phyloP scores from a whole-genome alignment of 2,888 invertebrate species.

The Drosophila rellima region DNA sequence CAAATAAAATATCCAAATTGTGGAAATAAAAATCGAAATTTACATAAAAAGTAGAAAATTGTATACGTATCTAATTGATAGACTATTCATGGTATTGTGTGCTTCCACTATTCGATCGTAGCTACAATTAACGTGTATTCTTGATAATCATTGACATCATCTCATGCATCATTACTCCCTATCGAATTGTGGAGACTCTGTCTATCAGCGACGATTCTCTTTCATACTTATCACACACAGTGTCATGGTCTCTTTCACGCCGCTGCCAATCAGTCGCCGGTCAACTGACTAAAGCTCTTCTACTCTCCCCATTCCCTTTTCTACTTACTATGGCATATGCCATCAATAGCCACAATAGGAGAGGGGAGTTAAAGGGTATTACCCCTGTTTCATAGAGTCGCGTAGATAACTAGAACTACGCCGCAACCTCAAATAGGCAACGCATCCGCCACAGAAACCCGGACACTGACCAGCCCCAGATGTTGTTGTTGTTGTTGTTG shows the following conservation, averaged over 20 bases:
- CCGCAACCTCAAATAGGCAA: conserved; percentile 75
- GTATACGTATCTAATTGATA: not conserved
- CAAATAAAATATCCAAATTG: not conserved
- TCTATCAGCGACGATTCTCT: conserved; percentile 20
- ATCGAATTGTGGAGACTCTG: conserved; percentile 13
- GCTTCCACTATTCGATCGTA: not conserved
- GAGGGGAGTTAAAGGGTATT: not conserved
- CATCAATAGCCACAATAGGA: conserved; percentile 13
- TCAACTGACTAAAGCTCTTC: conserved; percentile 29
- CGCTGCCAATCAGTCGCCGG: conserved; percentile 51
- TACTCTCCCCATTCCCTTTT: not conserved
- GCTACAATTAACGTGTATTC: conserved; percentile 14
- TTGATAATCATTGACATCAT: conserved; percentile 24
- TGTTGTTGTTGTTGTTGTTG: conserved; percentile 25
- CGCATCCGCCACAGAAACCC: conserved; percentile 58
- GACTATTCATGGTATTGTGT: not conserved
- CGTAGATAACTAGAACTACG: conserved; percentile 65
- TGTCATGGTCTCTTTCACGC: conserved; percentile 44
- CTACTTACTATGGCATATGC: not conserved
- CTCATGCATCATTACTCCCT: conserved; percentile 10
- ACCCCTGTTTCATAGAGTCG: conserved; percentile 10
- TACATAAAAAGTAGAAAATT: not conserved
- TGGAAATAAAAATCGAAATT: not conserved
- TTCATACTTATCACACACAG: conserved; percentile 35
- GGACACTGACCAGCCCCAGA: conserved; percentile 31